Evolutionary conservation across 2,888 invertebrate species (phyloP), one percentile per base, ranked within the genome.

Genomic region (Cremastinae sp.): DNA sequence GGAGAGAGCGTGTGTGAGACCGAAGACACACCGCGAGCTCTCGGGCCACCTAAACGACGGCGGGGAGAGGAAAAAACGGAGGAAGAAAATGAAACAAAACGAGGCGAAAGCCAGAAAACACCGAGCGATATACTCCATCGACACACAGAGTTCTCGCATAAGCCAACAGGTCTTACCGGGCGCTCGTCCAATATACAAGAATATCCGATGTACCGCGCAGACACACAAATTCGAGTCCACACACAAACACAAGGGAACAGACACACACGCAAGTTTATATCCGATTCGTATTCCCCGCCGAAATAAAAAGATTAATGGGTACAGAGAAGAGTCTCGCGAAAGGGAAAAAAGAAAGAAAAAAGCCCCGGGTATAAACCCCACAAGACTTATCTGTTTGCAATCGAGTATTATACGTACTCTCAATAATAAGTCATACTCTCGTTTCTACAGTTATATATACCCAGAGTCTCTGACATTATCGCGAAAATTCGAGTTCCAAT

Each of bases 71-170:
- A 73, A 61, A 61, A 53, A 28, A 5, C 28, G 28, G 28, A 28
- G 28, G 68, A 51, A 58, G 58, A 69, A 39, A 68, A 66, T 7
- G 37, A 53, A 51, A 22, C 47, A 75, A 49, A 78, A 73, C 58
- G 73, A 79, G 78, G 78, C 75, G 80, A 84, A 80, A 81, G 76
- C 70, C 80, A 78, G 68, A 75, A 81, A 84, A 86, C 84, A 83
- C 84, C 83, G 83, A 84, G 86, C 82, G 85, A 82, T 81, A 82
- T 80, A 87, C 84, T 80, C 81, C 84, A 86, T 87, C 86, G 86
- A 87, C 84, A 84, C 83, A 69, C 64, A 22, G 56, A 37, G 14
- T 5, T 22, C 22, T 51, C 73, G 51, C 55, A 72, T 47, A 22
- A 70, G 62, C 75, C 73, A 74, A 72, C 69, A 74, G 71, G 75